A percentile compares a stretch with the other conserved stretches of the same genome.
These are phyloP conservation scores for Triplophysa tibetana DNA, from an alignment of 2,113 vertebrate species.

Conservation along the genomic window DNA sequence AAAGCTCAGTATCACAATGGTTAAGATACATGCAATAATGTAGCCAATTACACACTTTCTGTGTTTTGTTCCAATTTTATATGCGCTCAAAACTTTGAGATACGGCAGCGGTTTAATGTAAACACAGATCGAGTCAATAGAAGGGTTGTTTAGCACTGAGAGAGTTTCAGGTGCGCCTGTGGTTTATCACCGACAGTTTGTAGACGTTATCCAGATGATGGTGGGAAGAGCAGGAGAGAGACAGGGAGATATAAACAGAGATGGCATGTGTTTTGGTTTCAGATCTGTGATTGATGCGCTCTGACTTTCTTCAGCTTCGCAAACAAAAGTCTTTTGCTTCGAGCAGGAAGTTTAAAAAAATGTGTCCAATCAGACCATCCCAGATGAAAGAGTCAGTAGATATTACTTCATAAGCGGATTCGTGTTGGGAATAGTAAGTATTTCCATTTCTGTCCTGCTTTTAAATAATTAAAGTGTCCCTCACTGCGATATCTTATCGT, in stretches of 20 bases:
- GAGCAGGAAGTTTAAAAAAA: background rate
- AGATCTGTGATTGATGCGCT: slow-evolving; percentile 50
- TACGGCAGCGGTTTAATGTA: background rate
- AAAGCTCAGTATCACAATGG: too few relatives aligned
- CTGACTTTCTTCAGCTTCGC: slow-evolving; percentile 17
- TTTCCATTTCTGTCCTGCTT: background rate
- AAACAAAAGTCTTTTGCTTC: background rate
- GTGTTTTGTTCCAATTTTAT: slow-evolving; percentile 6
- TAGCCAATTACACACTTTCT: background rate
- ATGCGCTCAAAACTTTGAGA: background rate
- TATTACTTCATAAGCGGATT: background rate
- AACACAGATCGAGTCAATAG: background rate
- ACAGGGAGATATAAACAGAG: slow-evolving; percentile 53
- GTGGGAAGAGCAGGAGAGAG: slow-evolving; percentile 18
- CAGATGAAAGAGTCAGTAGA: background rate
- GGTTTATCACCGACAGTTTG: slow-evolving; percentile 49
- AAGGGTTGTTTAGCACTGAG: slow-evolving; percentile 15
- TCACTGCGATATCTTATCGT: slow-evolving; percentile 29
- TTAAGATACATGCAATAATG: background rate
- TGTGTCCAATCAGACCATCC: background rate
- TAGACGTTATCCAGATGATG: slow-evolving; percentile 45
- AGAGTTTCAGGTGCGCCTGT: slow-evolving; percentile 42
- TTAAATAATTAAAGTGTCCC: slow-evolving; percentile 4
- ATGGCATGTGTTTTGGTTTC: slow-evolving; percentile 51
- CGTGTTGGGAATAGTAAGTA: background rate